Evolutionary conservation across 2,797 vertebrate species (phyloP), one percentile per base, ranked within the genome.

Genomic region (Spinibarbus caldwelli): DNA sequence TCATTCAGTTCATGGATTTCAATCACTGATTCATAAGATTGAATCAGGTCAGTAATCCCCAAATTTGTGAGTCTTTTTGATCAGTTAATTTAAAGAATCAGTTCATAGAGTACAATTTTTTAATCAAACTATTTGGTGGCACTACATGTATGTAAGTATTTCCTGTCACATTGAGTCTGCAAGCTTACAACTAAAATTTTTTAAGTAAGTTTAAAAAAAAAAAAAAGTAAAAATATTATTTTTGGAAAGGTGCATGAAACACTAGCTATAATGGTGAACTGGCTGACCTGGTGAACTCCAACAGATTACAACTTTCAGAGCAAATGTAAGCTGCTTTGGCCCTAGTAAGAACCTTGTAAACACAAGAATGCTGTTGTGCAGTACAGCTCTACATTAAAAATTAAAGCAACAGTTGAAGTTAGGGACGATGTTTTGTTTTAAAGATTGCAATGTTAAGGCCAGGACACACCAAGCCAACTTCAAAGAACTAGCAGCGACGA

Each of bases 301-400:
- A 12, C 29, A 72, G 34, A 85, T 85, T 85, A 80, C 23, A 57
- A 83, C 23, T 23, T 67, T 31, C 29, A 15, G 73, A 82, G 66
- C 4, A 54, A 49, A 76, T 76, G 43, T 87, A 87, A 88, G 83
- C 82, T 85, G 75, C 79, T 89, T 83, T 85, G 76, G 80, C 67
- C 14, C 38, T 80, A 82, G 23, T 81, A 88, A 83, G 80, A 79
- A 80, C 79, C 67, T 86, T 59, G 78, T 67, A 80, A 68, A 82
- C 14, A 62, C 81, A 70, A 54, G 38, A 82, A 86, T 52, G 1
- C 5, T 47, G 71, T 49, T 54, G 59, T 71, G 12, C 8, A 54
- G 23, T 29, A 52, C 17, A 71, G 47, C 66, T 41, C 5, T 7
- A 29, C 21, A 19, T 71, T 36, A 41, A 34, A 71, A 52, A 31